A percentile compares a stretch with the other conserved stretches of the same genome.
These are phyloP conservation scores for Aphis gossypii DNA, from an alignment of 1,140 invertebrate species.

Conservation along the genomic window DNA sequence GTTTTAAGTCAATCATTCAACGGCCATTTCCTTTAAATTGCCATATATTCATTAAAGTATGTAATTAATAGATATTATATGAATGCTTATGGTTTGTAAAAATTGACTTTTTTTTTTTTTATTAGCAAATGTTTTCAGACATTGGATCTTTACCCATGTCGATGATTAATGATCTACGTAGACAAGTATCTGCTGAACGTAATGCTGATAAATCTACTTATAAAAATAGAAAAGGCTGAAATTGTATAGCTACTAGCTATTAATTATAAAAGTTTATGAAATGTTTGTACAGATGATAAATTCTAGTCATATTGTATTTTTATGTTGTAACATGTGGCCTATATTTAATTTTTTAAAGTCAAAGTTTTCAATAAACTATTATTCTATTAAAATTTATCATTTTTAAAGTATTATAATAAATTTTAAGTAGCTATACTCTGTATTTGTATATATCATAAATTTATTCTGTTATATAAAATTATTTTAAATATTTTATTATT, in stretches of 20 bases:
- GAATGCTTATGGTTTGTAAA: neutral
- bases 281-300: neutral
- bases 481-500: too few relatives aligned
- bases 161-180: slow-evolving; percentile 32
- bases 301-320: slow-evolving; percentile 39
- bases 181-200: slow-evolving; percentile 29
- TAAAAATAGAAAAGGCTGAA: slow-evolving; percentile 35
- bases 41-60: slow-evolving; percentile 85
- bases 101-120: slow-evolving; percentile 64
- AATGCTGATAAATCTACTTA: neutral
- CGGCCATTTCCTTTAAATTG: slow-evolving; percentile 78
- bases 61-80: slow-evolving; percentile 56
- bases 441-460: neutral
- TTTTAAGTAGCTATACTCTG: neutral
- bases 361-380: neutral
- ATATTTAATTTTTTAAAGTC: neutral
- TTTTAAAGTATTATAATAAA: neutral
- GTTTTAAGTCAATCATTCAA: slow-evolving; percentile 79
- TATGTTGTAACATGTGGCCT: slow-evolving; percentile 6
- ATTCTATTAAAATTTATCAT: neutral
- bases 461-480: neutral
- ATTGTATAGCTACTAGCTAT: neutral
- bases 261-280: slow-evolving; percentile 1
- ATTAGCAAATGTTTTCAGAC: slow-evolving; percentile 79
- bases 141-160: slow-evolving; percentile 71